A percentile compares a stretch with the other conserved stretches of the same genome.
These are phyloP conservation scores for Galagoides demidoff DNA, from an alignment of 2,797 vertebrate genomes.

Conservation along the genomic window DNA sequence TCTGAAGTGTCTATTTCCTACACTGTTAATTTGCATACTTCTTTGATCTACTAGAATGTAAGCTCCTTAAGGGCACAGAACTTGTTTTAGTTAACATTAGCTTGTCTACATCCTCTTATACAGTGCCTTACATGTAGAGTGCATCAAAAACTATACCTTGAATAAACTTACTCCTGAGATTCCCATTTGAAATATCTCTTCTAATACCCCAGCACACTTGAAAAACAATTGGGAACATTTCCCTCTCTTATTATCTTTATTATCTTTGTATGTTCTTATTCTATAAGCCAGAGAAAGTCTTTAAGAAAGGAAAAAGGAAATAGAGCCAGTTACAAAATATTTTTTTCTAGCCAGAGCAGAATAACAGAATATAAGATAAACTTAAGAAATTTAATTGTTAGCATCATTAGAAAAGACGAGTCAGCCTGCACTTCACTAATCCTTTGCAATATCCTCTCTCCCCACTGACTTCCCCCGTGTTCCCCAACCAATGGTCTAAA, in stretches of 20 bases:
- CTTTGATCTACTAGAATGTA: background rate
- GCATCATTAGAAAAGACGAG: background rate
- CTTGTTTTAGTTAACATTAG: background rate
- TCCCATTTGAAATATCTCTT: background rate
- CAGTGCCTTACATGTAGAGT: background rate
- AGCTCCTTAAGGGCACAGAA: background rate
- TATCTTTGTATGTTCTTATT: background rate
- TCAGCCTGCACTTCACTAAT: background rate
- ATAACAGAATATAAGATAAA: background rate
- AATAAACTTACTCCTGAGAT: background rate
- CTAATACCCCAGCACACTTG: background rate
- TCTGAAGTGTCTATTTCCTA: background rate
- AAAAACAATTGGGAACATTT: background rate
- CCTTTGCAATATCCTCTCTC: background rate
- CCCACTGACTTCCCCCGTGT: background rate
- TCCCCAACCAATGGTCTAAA: background rate
- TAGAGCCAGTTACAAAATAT: background rate
- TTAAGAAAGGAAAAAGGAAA: background rate
- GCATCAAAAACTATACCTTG: background rate
- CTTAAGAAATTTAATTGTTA: background rate
- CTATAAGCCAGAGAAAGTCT: background rate
- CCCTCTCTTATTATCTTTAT: background rate
- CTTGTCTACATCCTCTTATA: background rate
- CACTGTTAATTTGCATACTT: background rate
- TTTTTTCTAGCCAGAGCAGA: background rate